Evolutionary conservation across 2,113 vertebrate species (phyloP).

Genomic region (Loxodonta africana): DNA sequence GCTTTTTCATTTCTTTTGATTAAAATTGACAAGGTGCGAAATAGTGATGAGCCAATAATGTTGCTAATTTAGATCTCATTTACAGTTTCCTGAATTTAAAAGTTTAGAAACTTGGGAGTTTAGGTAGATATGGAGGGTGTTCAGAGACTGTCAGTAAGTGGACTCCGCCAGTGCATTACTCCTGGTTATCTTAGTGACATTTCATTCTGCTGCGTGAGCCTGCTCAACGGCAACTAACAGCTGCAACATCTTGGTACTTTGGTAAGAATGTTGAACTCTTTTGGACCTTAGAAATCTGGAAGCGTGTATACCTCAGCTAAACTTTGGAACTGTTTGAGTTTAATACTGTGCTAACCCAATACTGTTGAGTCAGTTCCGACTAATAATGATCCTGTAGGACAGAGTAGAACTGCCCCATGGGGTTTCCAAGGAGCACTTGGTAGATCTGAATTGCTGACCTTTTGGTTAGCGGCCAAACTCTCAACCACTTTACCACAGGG

Average conservation of each 20-base stretch:
- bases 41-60: not conserved
- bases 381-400: no score
- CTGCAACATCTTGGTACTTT: not conserved
- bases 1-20: constrained; percentile 48
- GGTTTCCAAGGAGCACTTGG: no score
- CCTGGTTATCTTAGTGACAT: not conserved
- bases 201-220: not conserved
- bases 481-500: no score
- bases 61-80: not conserved
- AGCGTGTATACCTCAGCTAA: not conserved
- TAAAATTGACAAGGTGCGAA: constrained; percentile 12
- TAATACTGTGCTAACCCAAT: no score
- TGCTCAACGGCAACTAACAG: not conserved
- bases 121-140: not conserved
- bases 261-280: not conserved
- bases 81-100: not conserved
- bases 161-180: not conserved
- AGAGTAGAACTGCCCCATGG: no score
- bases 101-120: not conserved
- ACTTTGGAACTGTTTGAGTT: not conserved
- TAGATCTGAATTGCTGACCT: no score
- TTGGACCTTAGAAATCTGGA: not conserved
- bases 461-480: no score
- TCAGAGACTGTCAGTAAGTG: not conserved
- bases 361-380: no score